A percentile compares a stretch with the other conserved stretches of the same genome.
Evolutionary conservation across 2,113 vertebrate genomes (phyloP).

Genomic region (Carassius carassius): DNA sequence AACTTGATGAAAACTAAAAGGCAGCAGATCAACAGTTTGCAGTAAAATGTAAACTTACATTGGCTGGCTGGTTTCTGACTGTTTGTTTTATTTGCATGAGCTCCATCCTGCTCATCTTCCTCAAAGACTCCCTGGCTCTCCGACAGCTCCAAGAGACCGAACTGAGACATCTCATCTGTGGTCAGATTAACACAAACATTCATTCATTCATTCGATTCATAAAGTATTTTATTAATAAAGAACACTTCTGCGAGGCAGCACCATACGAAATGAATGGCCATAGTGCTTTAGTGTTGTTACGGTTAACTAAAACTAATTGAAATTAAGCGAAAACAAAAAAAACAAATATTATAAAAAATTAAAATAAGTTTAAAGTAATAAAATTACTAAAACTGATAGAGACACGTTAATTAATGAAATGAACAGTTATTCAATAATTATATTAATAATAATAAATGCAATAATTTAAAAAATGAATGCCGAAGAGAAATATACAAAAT

Average conservation of each 20-base stretch:
- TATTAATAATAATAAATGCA: not conserved
- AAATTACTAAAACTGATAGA: not conserved
- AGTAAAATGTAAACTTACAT: slow-evolving; percentile 20
- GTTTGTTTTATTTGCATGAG: slow-evolving; percentile 37
- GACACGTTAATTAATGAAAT: not conserved
- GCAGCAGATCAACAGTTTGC: not conserved
- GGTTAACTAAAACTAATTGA: not conserved
- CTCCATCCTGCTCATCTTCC: slow-evolving; percentile 33
- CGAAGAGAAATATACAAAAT: not conserved
- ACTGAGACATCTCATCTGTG: slow-evolving; percentile 80
- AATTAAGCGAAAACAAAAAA: not conserved
- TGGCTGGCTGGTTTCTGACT: slow-evolving; percentile 52
- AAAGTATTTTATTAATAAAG: not conserved
- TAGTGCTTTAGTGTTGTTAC: not conserved
- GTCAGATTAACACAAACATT: slow-evolving; percentile 13
- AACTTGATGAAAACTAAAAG: not conserved
- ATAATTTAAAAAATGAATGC: not conserved
- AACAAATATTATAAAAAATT: too few species aligned
- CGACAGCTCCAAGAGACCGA: slow-evolving; percentile 86
- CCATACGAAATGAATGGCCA: not conserved
- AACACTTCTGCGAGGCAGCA: not conserved
- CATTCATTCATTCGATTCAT: not conserved
- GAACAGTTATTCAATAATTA: not conserved
- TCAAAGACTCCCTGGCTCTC: slow-evolving; percentile 85
- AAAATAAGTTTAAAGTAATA: not conserved